phyloP scores from a whole-genome alignment of 2,888 invertebrate species.

The Nysson spinosus region DNA sequence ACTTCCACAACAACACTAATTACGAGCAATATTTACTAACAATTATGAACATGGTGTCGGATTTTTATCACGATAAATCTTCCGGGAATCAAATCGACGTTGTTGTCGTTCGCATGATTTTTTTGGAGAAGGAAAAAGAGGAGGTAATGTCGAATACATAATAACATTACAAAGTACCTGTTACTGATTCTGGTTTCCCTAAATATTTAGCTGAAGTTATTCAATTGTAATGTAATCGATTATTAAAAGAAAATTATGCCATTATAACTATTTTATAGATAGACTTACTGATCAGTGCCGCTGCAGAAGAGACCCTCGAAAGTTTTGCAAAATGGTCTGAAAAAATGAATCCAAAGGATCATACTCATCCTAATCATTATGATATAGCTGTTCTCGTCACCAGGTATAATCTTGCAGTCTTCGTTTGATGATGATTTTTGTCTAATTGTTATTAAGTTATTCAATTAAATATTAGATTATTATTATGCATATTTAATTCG shows the following conservation, averaged over 20 bases:
- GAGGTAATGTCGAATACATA: constrained; percentile 75
- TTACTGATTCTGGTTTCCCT: too few relatives aligned
- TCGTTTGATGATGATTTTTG: too few relatives aligned
- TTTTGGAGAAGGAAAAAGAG: constrained; percentile 82
- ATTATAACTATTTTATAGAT: constrained; percentile 62
- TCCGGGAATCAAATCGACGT: constrained; percentile 94
- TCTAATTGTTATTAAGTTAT: too few relatives aligned
- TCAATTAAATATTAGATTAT: too few relatives aligned
- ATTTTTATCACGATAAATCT: constrained; percentile 88
- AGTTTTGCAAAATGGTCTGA: constrained; percentile 84
- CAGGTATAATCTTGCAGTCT: too few relatives aligned
- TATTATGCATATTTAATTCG: too few relatives aligned
- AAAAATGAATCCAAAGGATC: constrained; percentile 84
- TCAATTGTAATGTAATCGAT: too few relatives aligned
- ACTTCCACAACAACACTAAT: constrained; percentile 88
- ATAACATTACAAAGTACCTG: too few relatives aligned
- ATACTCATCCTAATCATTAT: constrained; percentile 90
- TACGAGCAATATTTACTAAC: constrained; percentile 91
- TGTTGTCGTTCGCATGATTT: constrained; percentile 89
- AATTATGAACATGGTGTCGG: constrained; percentile 94
- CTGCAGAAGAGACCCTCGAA: constrained; percentile 80
- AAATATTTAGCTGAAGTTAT: too few relatives aligned
- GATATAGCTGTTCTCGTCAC: constrained; percentile 92
- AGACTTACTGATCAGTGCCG: constrained; percentile 77
- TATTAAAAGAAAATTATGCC: too few relatives aligned